Evolutionary conservation across 2,797 vertebrate species (phyloP).

Genomic region (Gallinago solitaria): DNA sequence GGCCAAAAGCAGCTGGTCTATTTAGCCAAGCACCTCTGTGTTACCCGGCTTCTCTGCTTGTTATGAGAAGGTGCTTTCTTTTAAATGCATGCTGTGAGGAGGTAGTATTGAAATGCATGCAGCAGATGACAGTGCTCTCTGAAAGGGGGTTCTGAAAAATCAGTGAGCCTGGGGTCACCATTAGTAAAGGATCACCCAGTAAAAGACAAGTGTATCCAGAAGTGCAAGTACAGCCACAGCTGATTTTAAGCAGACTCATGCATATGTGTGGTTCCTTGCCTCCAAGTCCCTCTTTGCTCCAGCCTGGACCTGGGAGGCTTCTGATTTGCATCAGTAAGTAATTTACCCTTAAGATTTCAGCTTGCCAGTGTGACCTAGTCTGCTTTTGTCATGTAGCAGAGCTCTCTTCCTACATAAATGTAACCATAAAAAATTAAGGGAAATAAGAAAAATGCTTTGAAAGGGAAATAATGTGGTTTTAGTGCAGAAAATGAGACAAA

Average conservation of each 20-base stretch:
- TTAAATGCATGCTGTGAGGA: neutral
- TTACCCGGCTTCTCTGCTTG: neutral
- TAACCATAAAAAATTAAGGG: neutral
- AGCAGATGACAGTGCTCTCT: neutral
- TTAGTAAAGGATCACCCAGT: neutral
- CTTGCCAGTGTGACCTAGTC: neutral
- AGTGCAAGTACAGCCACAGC: neutral
- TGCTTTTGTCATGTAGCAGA: neutral
- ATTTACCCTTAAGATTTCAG: neutral
- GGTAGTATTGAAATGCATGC: neutral
- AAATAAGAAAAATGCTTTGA: conserved; percentile 33
- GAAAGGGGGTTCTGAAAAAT: conserved; percentile 10
- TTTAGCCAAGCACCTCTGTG: conserved; percentile 4
- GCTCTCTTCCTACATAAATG: neutral
- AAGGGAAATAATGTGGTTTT: conserved; percentile 35
- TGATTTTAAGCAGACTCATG: neutral
- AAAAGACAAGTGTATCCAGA: neutral
- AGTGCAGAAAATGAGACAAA: conserved; percentile 28
- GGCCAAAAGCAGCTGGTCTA: conserved; percentile 23
- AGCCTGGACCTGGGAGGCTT: neutral
- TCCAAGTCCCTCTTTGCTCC: neutral
- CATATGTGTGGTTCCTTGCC: neutral
- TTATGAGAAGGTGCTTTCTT: conserved; percentile 36
- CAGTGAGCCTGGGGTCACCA: neutral
- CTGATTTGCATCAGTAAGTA: neutral